Evolutionary conservation across 2,888 invertebrate species (phyloP).

Genomic region (Deroplatys truncata): DNA sequence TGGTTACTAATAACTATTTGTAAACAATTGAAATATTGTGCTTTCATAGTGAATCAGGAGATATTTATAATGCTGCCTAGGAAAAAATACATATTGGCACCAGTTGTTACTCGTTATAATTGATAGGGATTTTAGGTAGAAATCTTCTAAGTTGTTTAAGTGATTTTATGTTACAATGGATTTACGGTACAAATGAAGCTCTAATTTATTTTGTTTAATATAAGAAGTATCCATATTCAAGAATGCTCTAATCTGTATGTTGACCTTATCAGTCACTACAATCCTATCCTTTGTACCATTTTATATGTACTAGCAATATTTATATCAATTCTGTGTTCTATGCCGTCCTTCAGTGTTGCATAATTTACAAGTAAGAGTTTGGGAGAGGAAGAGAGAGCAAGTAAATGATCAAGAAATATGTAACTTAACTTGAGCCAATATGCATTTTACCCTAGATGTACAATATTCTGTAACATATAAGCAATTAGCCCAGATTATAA

Average conservation of each 20-base stretch:
- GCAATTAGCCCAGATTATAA: constrained; percentile 24
- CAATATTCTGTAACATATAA: constrained; percentile 26
- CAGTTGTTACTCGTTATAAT: neutral
- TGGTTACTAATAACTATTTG: constrained; percentile 27
- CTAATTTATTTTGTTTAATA: neutral
- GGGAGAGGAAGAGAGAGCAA: neutral
- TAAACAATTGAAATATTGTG: constrained; percentile 27
- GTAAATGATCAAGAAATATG: neutral
- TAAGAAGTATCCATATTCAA: neutral
- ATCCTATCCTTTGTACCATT: neutral
- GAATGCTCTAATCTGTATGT: neutral
- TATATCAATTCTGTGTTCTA: neutral
- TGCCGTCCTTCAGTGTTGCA: neutral
- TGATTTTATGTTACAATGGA: neutral
- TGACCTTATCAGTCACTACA: neutral
- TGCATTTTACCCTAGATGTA: neutral
- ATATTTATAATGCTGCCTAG: constrained; percentile 6
- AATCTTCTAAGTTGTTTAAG: neutral
- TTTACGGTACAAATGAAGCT: neutral
- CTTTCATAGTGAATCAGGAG: constrained; percentile 21
- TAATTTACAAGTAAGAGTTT: neutral
- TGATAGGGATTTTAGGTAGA: neutral
- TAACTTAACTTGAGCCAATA: neutral
- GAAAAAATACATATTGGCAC: neutral
- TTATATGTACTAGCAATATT: neutral